Evolutionary conservation across 1,140 invertebrate genomes (phyloP).

Genomic region (Anadara kagoshimensis): DNA sequence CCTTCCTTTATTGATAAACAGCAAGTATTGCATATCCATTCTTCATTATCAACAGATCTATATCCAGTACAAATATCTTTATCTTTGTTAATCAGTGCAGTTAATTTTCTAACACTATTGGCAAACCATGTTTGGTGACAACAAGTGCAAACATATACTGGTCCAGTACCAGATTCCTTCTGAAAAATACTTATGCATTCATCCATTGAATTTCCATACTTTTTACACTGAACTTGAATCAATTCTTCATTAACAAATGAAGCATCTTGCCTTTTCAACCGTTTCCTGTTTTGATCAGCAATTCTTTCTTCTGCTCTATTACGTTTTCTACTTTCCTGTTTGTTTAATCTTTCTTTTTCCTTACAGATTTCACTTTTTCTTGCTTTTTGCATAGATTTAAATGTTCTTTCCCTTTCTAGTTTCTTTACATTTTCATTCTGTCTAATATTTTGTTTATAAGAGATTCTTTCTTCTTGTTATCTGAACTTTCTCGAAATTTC

Average conservation of each 20-base stretch:
- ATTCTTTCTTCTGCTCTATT: not conserved
- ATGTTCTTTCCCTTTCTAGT: not conserved
- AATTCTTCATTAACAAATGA: not conserved
- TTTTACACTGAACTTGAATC: not conserved
- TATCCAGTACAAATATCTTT: not conserved
- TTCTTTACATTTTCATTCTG: not conserved
- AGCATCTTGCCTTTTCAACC: not conserved
- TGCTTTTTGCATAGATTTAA: not conserved
- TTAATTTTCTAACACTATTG: not conserved
- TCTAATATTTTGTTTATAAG: not conserved
- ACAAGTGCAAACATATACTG: slow-evolving; percentile 12
- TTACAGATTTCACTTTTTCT: not conserved
- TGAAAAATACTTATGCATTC: slow-evolving; percentile 1
- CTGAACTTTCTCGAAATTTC: not conserved
- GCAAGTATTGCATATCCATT: slow-evolving; percentile 35
- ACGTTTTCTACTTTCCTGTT: not conserved
- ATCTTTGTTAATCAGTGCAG: slow-evolving; percentile 1
- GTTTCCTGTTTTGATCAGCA: not conserved
- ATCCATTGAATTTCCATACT: not conserved
- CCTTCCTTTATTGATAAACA: not conserved
- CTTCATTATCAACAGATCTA: not conserved
- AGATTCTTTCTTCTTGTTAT: not conserved
- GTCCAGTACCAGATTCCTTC: not conserved
- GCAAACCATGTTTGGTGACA: slow-evolving; percentile 38
- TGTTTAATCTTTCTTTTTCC: slow-evolving; percentile 6